Conservation (phyloP, 2,113 vertebrate genomes). For the Corynorhinus townsendii region DNA sequence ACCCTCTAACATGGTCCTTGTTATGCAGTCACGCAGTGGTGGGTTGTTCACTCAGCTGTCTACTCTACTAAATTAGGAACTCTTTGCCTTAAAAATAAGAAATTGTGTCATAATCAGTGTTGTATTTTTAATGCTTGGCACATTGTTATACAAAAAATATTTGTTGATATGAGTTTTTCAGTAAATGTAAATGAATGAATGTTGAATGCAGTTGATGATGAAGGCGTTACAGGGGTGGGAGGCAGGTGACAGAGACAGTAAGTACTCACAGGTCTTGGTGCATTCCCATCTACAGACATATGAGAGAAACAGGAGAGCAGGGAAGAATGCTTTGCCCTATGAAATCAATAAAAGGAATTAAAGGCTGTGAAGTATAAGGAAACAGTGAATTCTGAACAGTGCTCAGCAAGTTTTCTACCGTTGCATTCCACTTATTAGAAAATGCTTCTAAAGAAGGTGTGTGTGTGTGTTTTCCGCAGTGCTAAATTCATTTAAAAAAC, state of each 20-base stretch:
- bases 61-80: background rate
- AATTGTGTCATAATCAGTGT: background rate
- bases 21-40: background rate
- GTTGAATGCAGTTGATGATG: background rate
- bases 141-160: background rate
- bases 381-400: background rate
- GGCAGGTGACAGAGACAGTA: background rate
- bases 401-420: background rate
- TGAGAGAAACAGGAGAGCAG: background rate
- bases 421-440: background rate
- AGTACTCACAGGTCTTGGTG: background rate
- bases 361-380: background rate
- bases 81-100: background rate
- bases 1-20: background rate
- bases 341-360: background rate
- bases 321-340: background rate
- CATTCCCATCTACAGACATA: background rate
- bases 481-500: background rate
- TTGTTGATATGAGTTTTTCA: background rate
- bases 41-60: background rate
- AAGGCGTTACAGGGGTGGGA: background rate
- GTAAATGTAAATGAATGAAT: background rate
- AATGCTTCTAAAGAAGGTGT: background rate
- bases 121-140: background rate
- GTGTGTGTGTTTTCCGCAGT: background rate